Evolutionary conservation across 2,797 vertebrate species (phyloP).

Genomic region (Scolopax rusticola): DNA sequence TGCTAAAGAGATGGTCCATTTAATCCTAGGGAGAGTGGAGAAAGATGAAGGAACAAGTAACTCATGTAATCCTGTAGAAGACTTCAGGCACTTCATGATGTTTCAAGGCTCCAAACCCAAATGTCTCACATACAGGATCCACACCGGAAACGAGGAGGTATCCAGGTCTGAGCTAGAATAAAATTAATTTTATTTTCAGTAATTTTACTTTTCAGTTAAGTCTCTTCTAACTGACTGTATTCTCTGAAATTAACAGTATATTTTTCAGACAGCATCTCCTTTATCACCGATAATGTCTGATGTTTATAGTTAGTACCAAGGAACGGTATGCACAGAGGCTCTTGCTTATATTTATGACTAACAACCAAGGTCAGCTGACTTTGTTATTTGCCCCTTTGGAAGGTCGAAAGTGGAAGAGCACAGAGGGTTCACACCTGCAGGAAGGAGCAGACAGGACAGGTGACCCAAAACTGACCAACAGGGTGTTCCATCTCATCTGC

Average conservation of each 20-base stretch:
- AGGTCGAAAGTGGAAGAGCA: neutral
- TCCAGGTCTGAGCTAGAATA: neutral
- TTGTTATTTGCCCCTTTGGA: neutral
- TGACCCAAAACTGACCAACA: neutral
- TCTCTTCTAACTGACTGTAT: neutral
- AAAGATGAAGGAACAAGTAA: neutral
- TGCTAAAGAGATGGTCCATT: neutral
- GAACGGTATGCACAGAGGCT: neutral
- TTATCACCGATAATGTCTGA: neutral
- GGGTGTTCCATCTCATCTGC: neutral
- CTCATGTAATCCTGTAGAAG: rapidly evolving
- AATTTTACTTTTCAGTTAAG: neutral
- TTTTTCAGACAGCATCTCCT: neutral
- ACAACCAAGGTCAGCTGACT: neutral
- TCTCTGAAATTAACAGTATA: neutral
- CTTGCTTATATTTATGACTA: neutral
- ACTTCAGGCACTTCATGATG: neutral
- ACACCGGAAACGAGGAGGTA: neutral
- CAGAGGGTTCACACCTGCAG: too few relatives aligned
- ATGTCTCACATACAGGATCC: neutral
- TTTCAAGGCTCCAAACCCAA: neutral
- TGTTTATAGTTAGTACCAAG: neutral
- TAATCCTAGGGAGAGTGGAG: neutral
- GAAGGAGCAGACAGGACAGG: neutral
- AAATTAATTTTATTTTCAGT: neutral